A percentile compares a stretch with the other conserved stretches of the same genome.
Conservation (phyloP, 2,797 vertebrate species). For the Chloroceryle inda region DNA sequence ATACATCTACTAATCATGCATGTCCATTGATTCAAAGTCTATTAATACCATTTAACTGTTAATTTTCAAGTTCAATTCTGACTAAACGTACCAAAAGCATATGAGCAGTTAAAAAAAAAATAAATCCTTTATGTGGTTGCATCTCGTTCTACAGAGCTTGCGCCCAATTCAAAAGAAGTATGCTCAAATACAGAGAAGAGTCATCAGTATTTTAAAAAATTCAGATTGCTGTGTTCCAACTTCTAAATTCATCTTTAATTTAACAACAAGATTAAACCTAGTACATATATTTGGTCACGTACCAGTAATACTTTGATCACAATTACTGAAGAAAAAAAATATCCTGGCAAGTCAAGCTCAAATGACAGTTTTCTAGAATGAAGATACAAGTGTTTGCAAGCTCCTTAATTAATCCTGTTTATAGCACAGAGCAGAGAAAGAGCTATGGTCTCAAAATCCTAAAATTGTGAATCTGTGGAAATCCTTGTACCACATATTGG, state of each 20-base stretch:
- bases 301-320: not conserved
- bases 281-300: not conserved
- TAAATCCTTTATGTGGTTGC: not conserved
- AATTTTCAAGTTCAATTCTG: not conserved
- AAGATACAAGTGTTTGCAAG: not conserved
- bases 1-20: not conserved
- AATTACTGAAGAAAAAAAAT: not conserved
- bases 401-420: not conserved
- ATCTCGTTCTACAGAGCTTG: not conserved
- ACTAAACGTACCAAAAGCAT: not conserved
- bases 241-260: not conserved
- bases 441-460: not conserved
- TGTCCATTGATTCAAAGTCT: not conserved
- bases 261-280: not conserved
- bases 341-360: not conserved
- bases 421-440: not conserved
- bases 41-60: not conserved
- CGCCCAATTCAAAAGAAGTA: not conserved
- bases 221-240: not conserved
- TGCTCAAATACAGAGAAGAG: not conserved
- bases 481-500: not conserved
- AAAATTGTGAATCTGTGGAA: not conserved
- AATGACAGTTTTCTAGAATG: not conserved
- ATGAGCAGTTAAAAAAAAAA: not conserved
- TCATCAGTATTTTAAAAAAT: not conserved